Percentiles rank a stretch among this genome's conserved stretches.
Evolutionary conservation across 2,797 vertebrate species (phyloP).

Genomic region (Erpetoichthys calabaricus): DNA sequence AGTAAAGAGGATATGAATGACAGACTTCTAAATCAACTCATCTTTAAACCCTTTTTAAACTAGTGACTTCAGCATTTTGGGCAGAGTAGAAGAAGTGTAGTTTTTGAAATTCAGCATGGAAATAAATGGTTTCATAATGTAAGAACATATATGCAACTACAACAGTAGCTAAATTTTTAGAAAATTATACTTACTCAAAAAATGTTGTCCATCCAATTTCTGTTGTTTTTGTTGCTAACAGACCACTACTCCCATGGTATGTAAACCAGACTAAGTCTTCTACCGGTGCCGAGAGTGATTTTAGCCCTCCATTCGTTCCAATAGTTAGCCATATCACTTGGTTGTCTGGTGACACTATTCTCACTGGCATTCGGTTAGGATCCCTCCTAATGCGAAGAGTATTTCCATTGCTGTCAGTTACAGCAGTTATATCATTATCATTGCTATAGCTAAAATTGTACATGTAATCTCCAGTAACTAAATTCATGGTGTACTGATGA

Average conservation of each 20-base stretch:
- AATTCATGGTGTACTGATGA: conserved; percentile 81
- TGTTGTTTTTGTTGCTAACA: conserved; percentile 87
- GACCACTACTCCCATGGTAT: conserved; percentile 89
- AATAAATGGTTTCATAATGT: too few species aligned
- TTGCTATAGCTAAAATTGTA: conserved; percentile 95
- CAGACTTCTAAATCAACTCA: too few species aligned
- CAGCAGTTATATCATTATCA: conserved; percentile 78
- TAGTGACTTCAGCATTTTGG: too few species aligned
- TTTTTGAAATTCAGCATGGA: too few species aligned
- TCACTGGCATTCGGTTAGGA: conserved; percentile 79
- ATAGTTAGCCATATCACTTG: conserved; percentile 94
- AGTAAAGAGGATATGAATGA: too few species aligned
- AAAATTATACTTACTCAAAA: conserved; percentile 75
- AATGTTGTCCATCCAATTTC: conserved; percentile 96
- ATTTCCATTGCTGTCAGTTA: conserved; percentile 85
- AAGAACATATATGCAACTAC: too few species aligned
- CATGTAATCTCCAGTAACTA: conserved; percentile 82
- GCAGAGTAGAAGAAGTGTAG: too few species aligned
- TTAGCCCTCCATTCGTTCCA: conserved; percentile 80
- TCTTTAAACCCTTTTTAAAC: too few species aligned
- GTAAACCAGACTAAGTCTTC: conserved; percentile 84
- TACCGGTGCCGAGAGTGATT: conserved; percentile 84
- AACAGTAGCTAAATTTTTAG: too few species aligned
- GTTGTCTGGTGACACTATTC: conserved; percentile 89
- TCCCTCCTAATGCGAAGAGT: conserved; percentile 82